phyloP scores from a whole-genome alignment of 1,140 invertebrate species.

The Bradysia coprophila region DNA sequence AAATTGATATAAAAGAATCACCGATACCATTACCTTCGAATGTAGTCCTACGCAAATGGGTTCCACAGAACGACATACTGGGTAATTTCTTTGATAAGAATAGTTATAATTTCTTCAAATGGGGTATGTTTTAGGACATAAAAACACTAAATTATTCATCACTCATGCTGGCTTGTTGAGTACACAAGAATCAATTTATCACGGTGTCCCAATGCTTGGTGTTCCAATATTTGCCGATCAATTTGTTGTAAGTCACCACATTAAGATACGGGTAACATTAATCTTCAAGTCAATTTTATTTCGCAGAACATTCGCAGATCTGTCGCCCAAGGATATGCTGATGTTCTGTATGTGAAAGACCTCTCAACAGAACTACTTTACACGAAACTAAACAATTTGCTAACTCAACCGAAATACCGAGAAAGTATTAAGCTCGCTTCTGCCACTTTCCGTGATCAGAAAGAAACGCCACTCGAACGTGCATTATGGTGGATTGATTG shows the following conservation, averaged over 20 bases:
- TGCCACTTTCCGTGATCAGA: slow-evolving; percentile 25
- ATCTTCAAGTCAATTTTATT: not conserved
- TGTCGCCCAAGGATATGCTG: slow-evolving; percentile 4
- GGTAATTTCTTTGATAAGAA: too few species aligned
- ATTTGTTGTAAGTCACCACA: slow-evolving; percentile 1
- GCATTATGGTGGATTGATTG: slow-evolving; percentile 28
- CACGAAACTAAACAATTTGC: slow-evolving; percentile 6
- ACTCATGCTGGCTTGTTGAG: slow-evolving; percentile 25
- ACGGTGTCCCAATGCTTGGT: slow-evolving; percentile 26
- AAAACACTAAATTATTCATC: too few species aligned
- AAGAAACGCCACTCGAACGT: slow-evolving; percentile 19
- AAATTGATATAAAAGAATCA: too few species aligned
- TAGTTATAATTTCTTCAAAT: too few species aligned
- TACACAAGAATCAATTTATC: slow-evolving; percentile 25
- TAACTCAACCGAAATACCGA: slow-evolving; percentile 13
- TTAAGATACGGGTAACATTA: too few species aligned
- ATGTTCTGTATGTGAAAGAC: slow-evolving; percentile 7
- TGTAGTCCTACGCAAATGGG: too few species aligned
- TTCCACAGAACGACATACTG: too few species aligned
- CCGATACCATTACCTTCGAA: too few species aligned
- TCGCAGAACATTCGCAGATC: slow-evolving; percentile 7
- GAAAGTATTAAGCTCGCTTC: slow-evolving; percentile 20
- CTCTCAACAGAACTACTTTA: slow-evolving; percentile 8
- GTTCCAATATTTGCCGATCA: slow-evolving; percentile 28
- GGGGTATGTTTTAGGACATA: too few species aligned